Evolutionary conservation across 2,797 vertebrate species (phyloP), one percentile per base, ranked within the genome.

Genomic region (Austrolebias charrua): DNA sequence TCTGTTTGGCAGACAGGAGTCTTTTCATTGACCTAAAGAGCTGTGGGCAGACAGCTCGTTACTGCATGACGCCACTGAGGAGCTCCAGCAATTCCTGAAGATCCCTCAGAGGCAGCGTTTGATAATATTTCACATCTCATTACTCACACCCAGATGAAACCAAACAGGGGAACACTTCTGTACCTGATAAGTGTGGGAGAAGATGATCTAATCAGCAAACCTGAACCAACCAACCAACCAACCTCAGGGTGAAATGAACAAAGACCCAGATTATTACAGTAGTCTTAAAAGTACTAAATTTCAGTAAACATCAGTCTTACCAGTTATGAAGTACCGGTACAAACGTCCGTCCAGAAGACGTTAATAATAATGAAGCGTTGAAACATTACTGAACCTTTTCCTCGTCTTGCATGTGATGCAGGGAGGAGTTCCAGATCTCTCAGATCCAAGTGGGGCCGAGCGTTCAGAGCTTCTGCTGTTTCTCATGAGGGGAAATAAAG

Each of bases 341-440:
- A n/a, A n/a, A n/a, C 4, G 60, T 78, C 80, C 87, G 88, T 88
- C 64, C 78, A 87, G 52, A 83, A 28, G 55, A 52, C 4, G 44
- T 45, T 55, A 77, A 74, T 42, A 68, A 8, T 35, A 7, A 71
- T 53, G 60, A 63, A 73, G 64, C 15, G 19, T 76, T 51, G 65
- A 57, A 58, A 69, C 74, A 54, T 24, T 28, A 51, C 54, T 73
- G 62, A 79, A 69, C 72, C 65, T 65, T 74, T 58, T 20, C 45
- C 66, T 71, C 56, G 38, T 59, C 67, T 52, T 48, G 59, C 88
- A 87, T 85, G 86, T 89, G 85, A 88, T 83, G 15, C 68, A 78
- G 84, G 90, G 88, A 90, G 87, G 86, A 87, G 87, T 82, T 76
- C 78, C 16, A 62, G 16, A 16, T 43, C 54, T 67, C 57, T 8